Evolutionary conservation across 1,140 invertebrate genomes (phyloP), one percentile per base, ranked within the genome.

Genomic region (Zaprionus ornatus): DNA sequence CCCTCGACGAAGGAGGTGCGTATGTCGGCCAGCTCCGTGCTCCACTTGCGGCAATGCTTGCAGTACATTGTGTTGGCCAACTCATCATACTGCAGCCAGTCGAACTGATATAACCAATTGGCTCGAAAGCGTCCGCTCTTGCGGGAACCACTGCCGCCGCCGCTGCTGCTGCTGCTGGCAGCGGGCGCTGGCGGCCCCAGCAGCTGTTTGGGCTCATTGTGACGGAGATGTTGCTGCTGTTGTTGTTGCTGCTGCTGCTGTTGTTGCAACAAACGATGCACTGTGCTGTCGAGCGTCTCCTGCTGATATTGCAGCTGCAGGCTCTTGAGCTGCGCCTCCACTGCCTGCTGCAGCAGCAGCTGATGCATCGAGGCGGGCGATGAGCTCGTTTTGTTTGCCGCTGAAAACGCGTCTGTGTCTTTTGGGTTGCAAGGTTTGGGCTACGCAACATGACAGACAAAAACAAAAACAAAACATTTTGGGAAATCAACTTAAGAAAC

Each of bases 1-100:
- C 95, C 95, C 75, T 95, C 94, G 4, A 95, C 95, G 80, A 96
- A 96, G 2, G 95, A 96, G 21, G 95, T 96, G 60, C 95, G 94
- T 82, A 96, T 95, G 62, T 95, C 95, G 15, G 95, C 95, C 65
- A 96, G 93, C 12, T 95, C 94, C 37, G 94, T 93, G 66, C 95
- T 95, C 95, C 95, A 96, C 79, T 95, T 95, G 68, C 95, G 93
- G 82, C 96, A 96, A 70, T 94, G 96, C 77, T 95, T 95, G 84
- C 96, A 96, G 88, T 93, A 96, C 95, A 96, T 96, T 35, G 95
- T 94, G 80, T 96, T 96, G 25, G 93, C 93, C 40, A 91, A 63
- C 85, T 95, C 94, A 69, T 96, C 95, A 74, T 95, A 96, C 74
- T 95, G 94, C 52, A 96, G 84, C 95, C 95, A 96, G 3, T 94